Evolutionary conservation across 2,888 invertebrate species (phyloP).

Genomic region (Herminia tarsipennalis): DNA sequence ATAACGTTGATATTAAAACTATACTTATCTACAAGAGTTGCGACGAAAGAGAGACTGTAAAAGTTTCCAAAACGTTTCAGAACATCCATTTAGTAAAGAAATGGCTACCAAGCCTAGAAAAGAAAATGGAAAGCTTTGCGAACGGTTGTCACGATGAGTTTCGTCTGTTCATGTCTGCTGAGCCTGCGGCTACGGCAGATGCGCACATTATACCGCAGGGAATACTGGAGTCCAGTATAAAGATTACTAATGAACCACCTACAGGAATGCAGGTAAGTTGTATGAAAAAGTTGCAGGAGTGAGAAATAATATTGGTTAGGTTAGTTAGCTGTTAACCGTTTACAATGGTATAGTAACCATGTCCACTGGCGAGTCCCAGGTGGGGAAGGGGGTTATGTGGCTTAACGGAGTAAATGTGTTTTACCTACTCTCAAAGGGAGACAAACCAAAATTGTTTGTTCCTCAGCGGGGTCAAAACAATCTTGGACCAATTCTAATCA

Average conservation of each 20-base stretch:
- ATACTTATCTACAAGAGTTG: too few relatives aligned
- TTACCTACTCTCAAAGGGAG: too few relatives aligned
- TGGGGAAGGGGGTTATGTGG: too few relatives aligned
- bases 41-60: neutral
- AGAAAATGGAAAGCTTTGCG: slow-evolving; percentile 94
- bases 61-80: slow-evolving; percentile 67
- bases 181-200: slow-evolving; percentile 94
- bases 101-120: slow-evolving; percentile 96
- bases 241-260: slow-evolving; percentile 99
- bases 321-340: too few relatives aligned
- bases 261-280: slow-evolving; percentile 92
- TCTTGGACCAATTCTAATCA: too few relatives aligned
- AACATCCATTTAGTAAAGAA: slow-evolving; percentile 98
- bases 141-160: slow-evolving; percentile 92
- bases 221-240: slow-evolving; percentile 97
- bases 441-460: too few relatives aligned
- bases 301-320: too few relatives aligned
- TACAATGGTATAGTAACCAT: too few relatives aligned
- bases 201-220: slow-evolving; percentile 98
- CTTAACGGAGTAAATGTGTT: too few relatives aligned
- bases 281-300: neutral
- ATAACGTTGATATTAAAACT: too few relatives aligned
- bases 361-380: too few relatives aligned
- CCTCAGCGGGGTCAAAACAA: too few relatives aligned
- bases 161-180: slow-evolving; percentile 96